Percentiles rank a stretch among this genome's conserved stretches.
Conservation (phyloP, 2,888 invertebrate genomes). For the Acleris sparsana region DNA sequence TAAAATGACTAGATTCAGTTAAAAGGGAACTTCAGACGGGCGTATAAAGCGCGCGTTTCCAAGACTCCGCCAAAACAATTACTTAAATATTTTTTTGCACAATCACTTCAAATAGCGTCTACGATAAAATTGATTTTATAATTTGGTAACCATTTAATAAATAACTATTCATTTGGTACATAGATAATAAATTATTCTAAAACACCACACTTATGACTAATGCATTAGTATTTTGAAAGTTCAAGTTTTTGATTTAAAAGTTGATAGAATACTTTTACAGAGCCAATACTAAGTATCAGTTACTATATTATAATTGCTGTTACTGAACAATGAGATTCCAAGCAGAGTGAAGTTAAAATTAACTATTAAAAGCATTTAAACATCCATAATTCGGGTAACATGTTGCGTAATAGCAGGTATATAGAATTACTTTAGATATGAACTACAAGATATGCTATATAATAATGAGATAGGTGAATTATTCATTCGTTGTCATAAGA, state of each 20-base stretch:
- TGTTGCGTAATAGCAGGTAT: conserved; percentile 39
- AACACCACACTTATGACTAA: conserved; percentile 18
- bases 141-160: conserved; percentile 32
- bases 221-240: conserved; percentile 2
- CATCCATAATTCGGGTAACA: conserved; percentile 43
- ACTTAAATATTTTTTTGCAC: conserved; percentile 2
- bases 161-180: conserved; percentile 18
- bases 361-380: conserved; percentile 35
- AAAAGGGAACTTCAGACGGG: conserved; percentile 10
- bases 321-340: conserved; percentile 9
- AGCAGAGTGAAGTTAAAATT: conserved; percentile 29
- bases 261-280: neutral
- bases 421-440: conserved; percentile 63
- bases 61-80: conserved; percentile 7
- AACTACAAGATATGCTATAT: conserved; percentile 76
- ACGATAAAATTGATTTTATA: conserved; percentile 23
- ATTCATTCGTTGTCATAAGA: conserved; percentile 65
- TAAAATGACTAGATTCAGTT: conserved; percentile 25
- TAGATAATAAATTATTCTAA: conserved; percentile 38
- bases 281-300: neutral
- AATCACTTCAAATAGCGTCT: conserved; percentile 15
- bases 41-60: conserved; percentile 24
- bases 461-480: conserved; percentile 61
- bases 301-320: neutral
- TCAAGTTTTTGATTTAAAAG: neutral